Base-by-base conservation (phyloP, 2,113 vertebrate genomes). In the Cynoglossus semilaevis region DNA sequence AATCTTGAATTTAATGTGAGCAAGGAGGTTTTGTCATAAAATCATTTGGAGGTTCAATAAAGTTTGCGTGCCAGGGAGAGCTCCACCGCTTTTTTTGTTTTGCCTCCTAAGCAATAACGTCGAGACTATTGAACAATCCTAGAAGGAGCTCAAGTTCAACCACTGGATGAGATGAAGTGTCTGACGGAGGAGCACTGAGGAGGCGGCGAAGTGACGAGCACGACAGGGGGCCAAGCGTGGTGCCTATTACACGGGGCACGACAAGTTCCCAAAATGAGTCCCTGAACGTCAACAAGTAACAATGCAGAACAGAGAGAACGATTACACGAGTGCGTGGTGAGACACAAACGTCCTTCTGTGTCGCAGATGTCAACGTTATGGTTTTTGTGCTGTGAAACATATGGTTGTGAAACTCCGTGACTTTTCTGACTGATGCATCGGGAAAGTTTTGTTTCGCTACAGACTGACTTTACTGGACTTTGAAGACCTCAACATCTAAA, bases 31-130 rank as follows among this genome's bases (percentile, higher is more conserved):
- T 66, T 79, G 81, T 77, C 64, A 15, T 49, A 70, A 69, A 88
- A 73, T 88, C 66, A 55, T 59, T 85, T 16, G 18, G 6, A 8
- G 22, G 75, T 72, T 81, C 44, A 60, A 83, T 79, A 74, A 76
- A 84, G 85, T 70, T 46, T 70, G 72, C 45, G 45, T 76, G 61
- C 61, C 74, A 73, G 70, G 57, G 42, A 65, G 67, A 68, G 67
- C 58, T 50, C 13, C 48, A 7, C 15, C 2, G 59, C 64, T 37
- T 77, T n/a, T n/a, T n/a, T n/a, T n/a, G n/a, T 87, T 73, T 69
- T 86, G 88, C 78, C 81, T 72, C 60, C 67, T 81, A 61, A 83
- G 88, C 89, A 90, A 87, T 86, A 88, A 85, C 62, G 34, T 67
- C 62, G 81, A 77, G 70, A 83, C 88, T 87, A 90, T 74, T 81